Conservation (phyloP, 2,888 invertebrate genomes). For the Heliconius erato region DNA sequence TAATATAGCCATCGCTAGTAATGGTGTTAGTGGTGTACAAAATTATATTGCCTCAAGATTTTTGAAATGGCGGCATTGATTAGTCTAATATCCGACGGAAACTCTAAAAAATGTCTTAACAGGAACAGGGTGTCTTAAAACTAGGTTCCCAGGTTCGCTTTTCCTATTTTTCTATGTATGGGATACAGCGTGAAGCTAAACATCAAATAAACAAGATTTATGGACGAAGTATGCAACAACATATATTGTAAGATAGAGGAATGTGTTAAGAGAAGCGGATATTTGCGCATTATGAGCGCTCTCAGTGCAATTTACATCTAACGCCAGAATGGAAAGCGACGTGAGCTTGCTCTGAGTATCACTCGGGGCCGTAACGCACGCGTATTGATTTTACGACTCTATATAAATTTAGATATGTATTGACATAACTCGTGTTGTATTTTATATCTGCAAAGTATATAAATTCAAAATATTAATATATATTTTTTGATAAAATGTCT, state of each 20-base stretch:
- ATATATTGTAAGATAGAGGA: background rate
- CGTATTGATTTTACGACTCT: constrained; percentile 26
- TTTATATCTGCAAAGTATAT: background rate
- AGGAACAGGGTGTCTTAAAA: too few species aligned
- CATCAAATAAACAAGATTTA: background rate
- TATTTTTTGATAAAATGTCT: too few species aligned
- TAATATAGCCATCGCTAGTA: too few species aligned
- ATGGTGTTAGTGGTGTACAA: too few species aligned
- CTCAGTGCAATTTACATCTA: constrained; percentile 69
- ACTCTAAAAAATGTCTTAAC: too few species aligned
- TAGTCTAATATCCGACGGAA: too few species aligned
- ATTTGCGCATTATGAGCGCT: constrained; percentile 75
- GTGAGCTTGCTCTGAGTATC: constrained; percentile 73
- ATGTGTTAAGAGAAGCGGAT: constrained; percentile 57
- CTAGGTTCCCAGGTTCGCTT: too few species aligned
- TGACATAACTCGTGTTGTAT: background rate
- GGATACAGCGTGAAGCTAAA: too few species aligned
- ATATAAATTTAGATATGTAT: constrained; percentile 2
- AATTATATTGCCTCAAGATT: too few species aligned
- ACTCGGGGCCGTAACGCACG: constrained; percentile 60
- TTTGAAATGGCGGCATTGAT: too few species aligned
- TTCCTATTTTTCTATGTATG: too few species aligned
- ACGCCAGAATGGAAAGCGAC: constrained; percentile 75
- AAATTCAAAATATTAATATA: background rate
- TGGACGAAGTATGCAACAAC: background rate